Conservation (phyloP, 2,113 vertebrate species). For the Lampris megalopsis region DNA sequence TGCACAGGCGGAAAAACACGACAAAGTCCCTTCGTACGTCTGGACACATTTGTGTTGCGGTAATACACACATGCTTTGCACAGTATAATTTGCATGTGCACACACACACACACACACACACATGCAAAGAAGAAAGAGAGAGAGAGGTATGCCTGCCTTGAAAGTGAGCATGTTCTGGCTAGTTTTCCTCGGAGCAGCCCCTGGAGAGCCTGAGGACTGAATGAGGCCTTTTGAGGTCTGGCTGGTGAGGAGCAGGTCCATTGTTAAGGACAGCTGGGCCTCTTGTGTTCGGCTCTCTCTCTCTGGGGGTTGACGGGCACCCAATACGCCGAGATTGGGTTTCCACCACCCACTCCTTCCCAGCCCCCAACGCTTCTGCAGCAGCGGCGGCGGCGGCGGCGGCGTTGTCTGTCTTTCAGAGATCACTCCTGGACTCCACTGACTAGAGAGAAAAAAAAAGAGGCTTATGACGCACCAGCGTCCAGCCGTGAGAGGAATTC, state of each 20-base stretch:
- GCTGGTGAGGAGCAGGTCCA: slow-evolving; percentile 73
- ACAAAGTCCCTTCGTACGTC: neutral
- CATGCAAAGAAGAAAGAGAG: slow-evolving; percentile 29
- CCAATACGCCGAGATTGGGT: slow-evolving; percentile 79
- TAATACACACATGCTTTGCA: too few relatives aligned
- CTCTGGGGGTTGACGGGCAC: slow-evolving; percentile 78
- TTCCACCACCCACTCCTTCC: slow-evolving; percentile 70
- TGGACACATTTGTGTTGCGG: neutral
- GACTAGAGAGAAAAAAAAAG: too few relatives aligned
- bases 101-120: slow-evolving; percentile 10
- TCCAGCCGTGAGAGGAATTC: slow-evolving; percentile 11
- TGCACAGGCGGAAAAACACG: too few relatives aligned
- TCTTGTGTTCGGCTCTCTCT: slow-evolving; percentile 77
- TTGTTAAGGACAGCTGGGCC: slow-evolving; percentile 85
- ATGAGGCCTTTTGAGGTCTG: slow-evolving; percentile 78
- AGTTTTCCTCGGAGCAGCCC: slow-evolving; percentile 64
- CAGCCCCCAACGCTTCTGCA: slow-evolving; percentile 60
- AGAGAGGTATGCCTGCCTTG: slow-evolving; percentile 51
- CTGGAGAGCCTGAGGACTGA: slow-evolving; percentile 69
- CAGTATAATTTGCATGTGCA: neutral
- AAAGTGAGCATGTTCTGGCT: slow-evolving; percentile 68
- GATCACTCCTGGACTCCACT: slow-evolving; percentile 31
- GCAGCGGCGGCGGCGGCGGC: slow-evolving; percentile 54
- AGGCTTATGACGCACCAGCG: slow-evolving; percentile 14
- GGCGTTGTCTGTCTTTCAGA: slow-evolving; percentile 26